Conservation (phyloP, 1,140 invertebrate genomes). For the Caenorhabditis remanei region DNA sequence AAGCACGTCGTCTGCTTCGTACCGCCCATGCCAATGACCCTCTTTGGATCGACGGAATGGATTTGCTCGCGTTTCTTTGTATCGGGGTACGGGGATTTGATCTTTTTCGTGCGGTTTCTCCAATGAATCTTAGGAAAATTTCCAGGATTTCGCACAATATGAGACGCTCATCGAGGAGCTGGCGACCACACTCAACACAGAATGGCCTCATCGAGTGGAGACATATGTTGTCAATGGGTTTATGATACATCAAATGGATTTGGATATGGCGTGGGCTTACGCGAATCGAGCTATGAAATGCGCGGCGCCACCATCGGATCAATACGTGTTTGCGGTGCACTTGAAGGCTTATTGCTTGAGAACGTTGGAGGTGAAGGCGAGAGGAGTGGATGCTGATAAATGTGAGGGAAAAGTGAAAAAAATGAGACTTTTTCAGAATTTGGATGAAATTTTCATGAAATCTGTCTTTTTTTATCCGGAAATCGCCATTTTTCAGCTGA, state of each 20-base stretch:
- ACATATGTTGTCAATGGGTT: constrained; percentile 18
- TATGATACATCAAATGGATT: not conserved
- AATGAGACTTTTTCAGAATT: too few relatives aligned
- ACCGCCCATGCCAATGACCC: not conserved
- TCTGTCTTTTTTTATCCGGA: too few relatives aligned
- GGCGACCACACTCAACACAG: not conserved
- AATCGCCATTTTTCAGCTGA: too few relatives aligned
- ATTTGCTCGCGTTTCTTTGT: constrained; percentile 2
- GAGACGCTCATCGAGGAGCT: not conserved
- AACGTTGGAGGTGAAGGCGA: not conserved
- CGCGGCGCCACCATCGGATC: not conserved
- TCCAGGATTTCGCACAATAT: not conserved
- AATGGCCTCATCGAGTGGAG: constrained; percentile 35
- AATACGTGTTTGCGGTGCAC: constrained; percentile 15
- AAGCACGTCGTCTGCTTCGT: not conserved
- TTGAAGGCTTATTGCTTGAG: not conserved
- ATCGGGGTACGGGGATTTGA: not conserved
- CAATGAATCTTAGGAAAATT: not conserved
- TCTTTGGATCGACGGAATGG: constrained; percentile 20
- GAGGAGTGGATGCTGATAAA: not conserved
- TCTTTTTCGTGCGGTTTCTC: not conserved
- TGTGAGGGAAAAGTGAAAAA: not conserved
- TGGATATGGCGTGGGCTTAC: not conserved
- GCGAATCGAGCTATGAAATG: not conserved
- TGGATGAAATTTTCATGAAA: too few relatives aligned